Base-by-base conservation (phyloP, 2,888 invertebrate genomes). In the Tetranychus truncatus region DNA sequence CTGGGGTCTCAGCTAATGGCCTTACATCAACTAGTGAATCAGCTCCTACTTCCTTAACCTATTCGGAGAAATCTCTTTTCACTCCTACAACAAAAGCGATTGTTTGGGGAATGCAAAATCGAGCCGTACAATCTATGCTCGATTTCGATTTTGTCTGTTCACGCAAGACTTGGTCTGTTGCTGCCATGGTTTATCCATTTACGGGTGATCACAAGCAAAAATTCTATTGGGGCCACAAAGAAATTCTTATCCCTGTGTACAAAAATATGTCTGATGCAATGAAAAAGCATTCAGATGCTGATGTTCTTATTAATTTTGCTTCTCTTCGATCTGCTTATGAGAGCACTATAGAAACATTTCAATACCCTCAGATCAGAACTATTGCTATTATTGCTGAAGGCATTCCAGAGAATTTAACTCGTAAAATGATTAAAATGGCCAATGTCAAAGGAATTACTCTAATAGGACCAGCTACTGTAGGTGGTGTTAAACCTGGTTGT, bases 351-450 rank as follows among this genome's bases (percentile, higher is more conserved):
- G 95, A 99, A 85, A 92, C 96, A 1, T 87, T 99, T 84, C 88
- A 90, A 78, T 96, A 89, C 83, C 90, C 94, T 0, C 96, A 87
- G 83, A 93, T 97, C 79, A 88, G 92, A 81, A 92, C 93, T 0
- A 91, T 99, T 73, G 96, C 97, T 18, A 97, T 99, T 80, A 99
- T 99, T 80, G 99, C 99, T 0, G 99, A 99, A 82, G 99, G 99
- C 66, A 99, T 99, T 77, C 99, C 99, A 0, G 99, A 99, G 84
- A 99, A 99, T 82, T 89, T 95, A 88, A 99, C 99, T 0, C 86
- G 99, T 78, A 92, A 94, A 82, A 86, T 99, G 80, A 91, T 93
- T 81, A 86, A 91, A 78, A 84, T 88, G 74, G 95, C 95, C 0
- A 87, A 91, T 79, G 87, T 90, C 75, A 91, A 91, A 81, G 89